Evolutionary conservation across 1,140 invertebrate species (phyloP).

Genomic region (Heliconius eleuchia): DNA sequence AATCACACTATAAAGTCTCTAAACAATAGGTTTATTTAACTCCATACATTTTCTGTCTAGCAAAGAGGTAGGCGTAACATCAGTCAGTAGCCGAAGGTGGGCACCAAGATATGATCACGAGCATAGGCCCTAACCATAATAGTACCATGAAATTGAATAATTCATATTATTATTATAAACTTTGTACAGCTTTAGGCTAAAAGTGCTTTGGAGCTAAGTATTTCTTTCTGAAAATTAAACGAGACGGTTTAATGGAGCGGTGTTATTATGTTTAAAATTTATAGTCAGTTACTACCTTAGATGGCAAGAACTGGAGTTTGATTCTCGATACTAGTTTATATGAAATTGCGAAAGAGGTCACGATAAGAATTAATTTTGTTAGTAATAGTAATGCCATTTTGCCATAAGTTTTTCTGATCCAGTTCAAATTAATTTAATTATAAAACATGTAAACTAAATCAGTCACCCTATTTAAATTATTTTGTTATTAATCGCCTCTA

Average conservation of each 20-base stretch:
- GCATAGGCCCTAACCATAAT: conserved; percentile 52
- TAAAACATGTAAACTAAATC: too few relatives aligned
- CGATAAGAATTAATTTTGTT: background rate
- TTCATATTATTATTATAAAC: conserved; percentile 24
- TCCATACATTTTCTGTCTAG: conserved; percentile 12
- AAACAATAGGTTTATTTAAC: conserved; percentile 5
- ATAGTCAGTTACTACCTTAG: background rate
- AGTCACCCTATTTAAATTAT: too few relatives aligned
- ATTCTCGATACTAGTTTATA: background rate
- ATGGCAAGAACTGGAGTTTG: background rate
- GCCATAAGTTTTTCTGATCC: too few relatives aligned
- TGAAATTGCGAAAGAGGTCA: background rate
- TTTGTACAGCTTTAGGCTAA: conserved; percentile 12
- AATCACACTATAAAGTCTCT: background rate
- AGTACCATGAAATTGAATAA: conserved; percentile 54
- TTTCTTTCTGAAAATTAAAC: conserved; percentile 10
- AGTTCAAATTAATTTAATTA: too few relatives aligned
- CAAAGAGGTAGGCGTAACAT: conserved; percentile 50
- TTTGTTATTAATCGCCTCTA: too few relatives aligned
- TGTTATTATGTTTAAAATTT: background rate
- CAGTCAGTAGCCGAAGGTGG: conserved; percentile 55
- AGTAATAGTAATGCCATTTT: background rate
- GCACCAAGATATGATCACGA: conserved; percentile 57
- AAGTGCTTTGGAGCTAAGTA: background rate
- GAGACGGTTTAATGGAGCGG: background rate